These are phyloP conservation scores for Caenorhabditis macrosperma DNA, from an alignment of 2,888 invertebrate genomes.

Conservation along the genomic window DNA sequence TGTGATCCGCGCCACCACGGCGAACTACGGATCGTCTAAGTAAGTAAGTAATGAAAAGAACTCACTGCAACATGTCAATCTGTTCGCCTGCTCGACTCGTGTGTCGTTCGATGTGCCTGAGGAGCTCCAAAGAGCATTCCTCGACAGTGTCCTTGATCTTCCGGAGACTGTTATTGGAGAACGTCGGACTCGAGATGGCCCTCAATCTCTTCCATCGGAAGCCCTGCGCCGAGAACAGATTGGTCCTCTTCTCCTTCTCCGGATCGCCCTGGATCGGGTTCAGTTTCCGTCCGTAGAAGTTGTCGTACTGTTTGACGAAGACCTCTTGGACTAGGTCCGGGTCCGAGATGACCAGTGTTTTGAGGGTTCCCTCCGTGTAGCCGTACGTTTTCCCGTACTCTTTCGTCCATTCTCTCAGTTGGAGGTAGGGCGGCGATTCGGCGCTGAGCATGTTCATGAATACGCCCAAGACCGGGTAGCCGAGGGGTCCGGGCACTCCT, in stretches of 20 bases:
- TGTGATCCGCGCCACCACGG: too few species aligned
- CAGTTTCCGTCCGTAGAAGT: slow-evolving; percentile 81
- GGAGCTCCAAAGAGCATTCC: slow-evolving; percentile 2
- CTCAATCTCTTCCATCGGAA: slow-evolving; percentile 83
- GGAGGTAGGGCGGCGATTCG: slow-evolving; percentile 29
- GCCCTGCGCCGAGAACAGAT: slow-evolving; percentile 80
- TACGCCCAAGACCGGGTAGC: slow-evolving; percentile 56
- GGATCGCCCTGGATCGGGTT: slow-evolving; percentile 63
- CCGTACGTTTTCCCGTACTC: slow-evolving; percentile 63
- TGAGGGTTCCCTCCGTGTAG: slow-evolving; percentile 65
- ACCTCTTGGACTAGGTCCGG: slow-evolving; percentile 81
- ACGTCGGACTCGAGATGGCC: slow-evolving; percentile 82
- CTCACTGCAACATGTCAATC: slow-evolving; percentile 20
- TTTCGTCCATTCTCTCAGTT: slow-evolving; percentile 69
- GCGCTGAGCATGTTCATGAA: slow-evolving; percentile 15
- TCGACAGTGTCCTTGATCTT: slow-evolving; percentile 72
- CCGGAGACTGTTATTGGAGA: slow-evolving; percentile 82
- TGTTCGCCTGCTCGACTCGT: slow-evolving; percentile 17
- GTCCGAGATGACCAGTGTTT: slow-evolving; percentile 81
- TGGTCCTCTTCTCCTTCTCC: slow-evolving; percentile 47
- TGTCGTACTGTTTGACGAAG: slow-evolving; percentile 81
- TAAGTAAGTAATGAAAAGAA: background rate
- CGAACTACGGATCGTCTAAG: too few species aligned
- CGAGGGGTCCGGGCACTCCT: slow-evolving; percentile 60
- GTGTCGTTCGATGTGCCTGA: slow-evolving; percentile 37